Conservation (phyloP, 64 coral and sea anemone genomes). For the Montipora foliosa region DNA sequence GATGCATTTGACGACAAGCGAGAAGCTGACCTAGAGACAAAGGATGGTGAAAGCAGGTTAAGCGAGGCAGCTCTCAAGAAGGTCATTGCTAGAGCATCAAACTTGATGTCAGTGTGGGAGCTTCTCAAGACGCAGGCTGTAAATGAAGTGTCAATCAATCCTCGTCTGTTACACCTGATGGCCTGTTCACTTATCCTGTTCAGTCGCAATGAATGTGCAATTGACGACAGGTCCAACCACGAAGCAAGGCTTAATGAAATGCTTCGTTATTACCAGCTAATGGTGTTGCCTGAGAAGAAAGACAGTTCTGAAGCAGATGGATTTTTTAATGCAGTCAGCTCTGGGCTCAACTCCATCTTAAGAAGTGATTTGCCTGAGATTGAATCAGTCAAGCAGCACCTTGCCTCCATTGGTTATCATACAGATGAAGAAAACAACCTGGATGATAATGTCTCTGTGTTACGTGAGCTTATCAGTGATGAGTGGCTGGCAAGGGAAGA, state of each 20-base stretch:
- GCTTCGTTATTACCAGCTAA: constrained; percentile 36
- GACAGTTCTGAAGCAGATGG: constrained; percentile 55
- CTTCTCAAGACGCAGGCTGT: constrained; percentile 41
- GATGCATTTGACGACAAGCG: constrained; percentile 35
- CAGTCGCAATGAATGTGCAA: constrained; percentile 40
- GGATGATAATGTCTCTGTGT: constrained; percentile 21
- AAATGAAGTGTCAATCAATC: constrained; percentile 40
- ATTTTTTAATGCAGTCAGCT: constrained; percentile 66
- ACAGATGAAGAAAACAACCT: constrained; percentile 23
- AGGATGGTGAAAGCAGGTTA: not conserved
- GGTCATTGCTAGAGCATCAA: constrained; percentile 31
- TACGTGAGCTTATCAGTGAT: constrained; percentile 56
- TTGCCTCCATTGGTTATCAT: constrained; percentile 53
- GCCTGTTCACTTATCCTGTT: constrained; percentile 60
- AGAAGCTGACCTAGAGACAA: not conserved
- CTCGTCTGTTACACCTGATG: constrained; percentile 54
- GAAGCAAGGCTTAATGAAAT: constrained; percentile 30
- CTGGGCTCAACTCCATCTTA: constrained; percentile 42
- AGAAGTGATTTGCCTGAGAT: constrained; percentile 38
- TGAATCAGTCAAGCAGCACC: constrained; percentile 54
- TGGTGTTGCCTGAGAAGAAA: constrained; percentile 38
- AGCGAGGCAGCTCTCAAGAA: constrained; percentile 37
- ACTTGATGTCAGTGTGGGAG: constrained; percentile 51
- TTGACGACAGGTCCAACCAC: constrained; percentile 51
- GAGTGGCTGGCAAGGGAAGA: constrained; percentile 62